A percentile compares a stretch with the other conserved stretches of the same genome.
Conservation (phyloP, 2,888 invertebrate genomes). For the Schrankia costaestrigalis region DNA sequence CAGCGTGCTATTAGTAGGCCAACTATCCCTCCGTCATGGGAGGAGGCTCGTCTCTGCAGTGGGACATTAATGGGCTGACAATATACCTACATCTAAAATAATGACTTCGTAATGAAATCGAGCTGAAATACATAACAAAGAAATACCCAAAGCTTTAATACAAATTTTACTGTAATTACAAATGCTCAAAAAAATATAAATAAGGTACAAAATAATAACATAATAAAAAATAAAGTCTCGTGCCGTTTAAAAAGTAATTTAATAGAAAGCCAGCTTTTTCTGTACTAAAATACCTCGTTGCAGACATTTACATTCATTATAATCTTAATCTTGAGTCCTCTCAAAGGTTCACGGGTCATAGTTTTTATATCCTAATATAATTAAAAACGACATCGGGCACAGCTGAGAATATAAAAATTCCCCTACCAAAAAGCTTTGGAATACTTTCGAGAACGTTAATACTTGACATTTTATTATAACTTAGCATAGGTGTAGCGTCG, state of each 20-base stretch:
- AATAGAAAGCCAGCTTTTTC: conserved; percentile 15
- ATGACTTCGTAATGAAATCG: too few relatives aligned
- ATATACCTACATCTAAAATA: too few relatives aligned
- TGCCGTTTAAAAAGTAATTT: conserved; percentile 22
- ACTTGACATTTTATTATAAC: too few relatives aligned
- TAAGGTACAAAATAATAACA: conserved; percentile 19
- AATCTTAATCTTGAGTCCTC: conserved; percentile 37
- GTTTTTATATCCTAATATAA: conserved; percentile 52
- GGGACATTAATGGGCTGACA: too few relatives aligned
- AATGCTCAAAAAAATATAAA: conserved; percentile 18
- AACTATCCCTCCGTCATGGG: too few relatives aligned
- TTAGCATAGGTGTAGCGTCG: too few relatives aligned
- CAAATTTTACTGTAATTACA: conserved; percentile 19
- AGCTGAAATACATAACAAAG: neutral
- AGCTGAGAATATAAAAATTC: conserved; percentile 23
- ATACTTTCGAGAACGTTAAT: too few relatives aligned
- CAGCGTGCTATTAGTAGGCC: too few relatives aligned
- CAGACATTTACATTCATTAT: conserved; percentile 39
- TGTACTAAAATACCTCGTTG: conserved; percentile 21
- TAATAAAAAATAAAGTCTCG: conserved; percentile 23
- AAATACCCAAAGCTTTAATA: neutral
- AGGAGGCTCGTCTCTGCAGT: too few relatives aligned
- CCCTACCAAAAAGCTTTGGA: conserved; percentile 31
- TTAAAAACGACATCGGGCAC: conserved; percentile 48
- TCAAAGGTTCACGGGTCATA: conserved; percentile 30